These are phyloP conservation scores for Nannospalax galili DNA, from an alignment of 2,113 vertebrate species.

Conservation along the genomic window DNA sequence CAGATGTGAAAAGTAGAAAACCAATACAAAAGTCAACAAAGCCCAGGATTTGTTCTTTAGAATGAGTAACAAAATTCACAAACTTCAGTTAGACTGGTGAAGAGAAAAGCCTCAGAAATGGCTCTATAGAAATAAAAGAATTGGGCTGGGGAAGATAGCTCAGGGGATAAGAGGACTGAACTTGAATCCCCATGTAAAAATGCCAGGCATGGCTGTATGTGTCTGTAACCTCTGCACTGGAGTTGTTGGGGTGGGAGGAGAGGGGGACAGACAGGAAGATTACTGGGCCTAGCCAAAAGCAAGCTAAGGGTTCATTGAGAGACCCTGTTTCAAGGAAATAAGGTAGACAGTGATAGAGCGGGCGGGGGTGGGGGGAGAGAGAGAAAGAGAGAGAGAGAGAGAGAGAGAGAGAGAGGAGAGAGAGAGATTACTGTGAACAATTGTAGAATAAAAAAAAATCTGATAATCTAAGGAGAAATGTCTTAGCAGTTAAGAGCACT, in stretches of 20 bases:
- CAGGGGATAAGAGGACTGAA: neutral
- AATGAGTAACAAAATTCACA: neutral
- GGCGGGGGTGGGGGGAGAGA: too few species aligned
- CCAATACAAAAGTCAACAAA: neutral
- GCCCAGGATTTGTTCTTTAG: neutral
- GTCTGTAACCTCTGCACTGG: neutral
- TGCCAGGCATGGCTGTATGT: neutral
- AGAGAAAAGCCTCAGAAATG: neutral
- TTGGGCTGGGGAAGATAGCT: neutral
- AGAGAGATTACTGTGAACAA: neutral
- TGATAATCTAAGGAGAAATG: too few species aligned
- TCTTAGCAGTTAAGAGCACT: too few species aligned
- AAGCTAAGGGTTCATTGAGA: neutral
- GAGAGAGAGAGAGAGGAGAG: too few species aligned
- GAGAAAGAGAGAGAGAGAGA: too few species aligned
- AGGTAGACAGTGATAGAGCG: neutral
- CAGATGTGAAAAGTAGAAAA: neutral
- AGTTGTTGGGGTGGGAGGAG: too few species aligned
- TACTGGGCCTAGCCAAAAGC: neutral
- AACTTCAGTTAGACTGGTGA: neutral
- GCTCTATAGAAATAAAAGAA: neutral
- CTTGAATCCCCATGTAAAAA: neutral
- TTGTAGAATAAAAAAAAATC: neutral
- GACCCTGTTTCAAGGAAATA: neutral
- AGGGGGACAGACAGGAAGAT: neutral